Conservation (phyloP, 1,140 invertebrate species). For the Drosophila kanapiae region DNA sequence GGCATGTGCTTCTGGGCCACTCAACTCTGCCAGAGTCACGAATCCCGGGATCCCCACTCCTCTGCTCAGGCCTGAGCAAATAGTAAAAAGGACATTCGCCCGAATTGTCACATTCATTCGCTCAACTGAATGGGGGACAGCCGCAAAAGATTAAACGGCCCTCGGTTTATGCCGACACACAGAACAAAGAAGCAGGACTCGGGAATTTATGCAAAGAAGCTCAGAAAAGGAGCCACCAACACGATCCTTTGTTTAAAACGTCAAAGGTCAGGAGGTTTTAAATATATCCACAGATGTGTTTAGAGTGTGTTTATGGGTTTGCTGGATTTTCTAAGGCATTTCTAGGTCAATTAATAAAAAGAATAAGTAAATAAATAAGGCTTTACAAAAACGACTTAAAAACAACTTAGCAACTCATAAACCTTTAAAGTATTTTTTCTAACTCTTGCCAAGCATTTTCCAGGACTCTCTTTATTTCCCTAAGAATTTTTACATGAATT, state of each 20-base stretch:
- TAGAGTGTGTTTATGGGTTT: slow-evolving; percentile 1
- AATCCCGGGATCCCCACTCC: not conserved
- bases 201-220: slow-evolving; percentile 29
- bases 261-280: slow-evolving; percentile 21
- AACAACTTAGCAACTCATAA: no score
- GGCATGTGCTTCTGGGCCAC: slow-evolving; percentile 31
- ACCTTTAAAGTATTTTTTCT: not conserved
- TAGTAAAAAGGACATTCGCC: slow-evolving; percentile 67
- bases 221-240: not conserved
- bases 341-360: not conserved
- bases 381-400: no score
- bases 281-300: slow-evolving; percentile 6
- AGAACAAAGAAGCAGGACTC: slow-evolving; percentile 19
- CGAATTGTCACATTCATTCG: slow-evolving; percentile 57
- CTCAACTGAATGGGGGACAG: slow-evolving; percentile 26
- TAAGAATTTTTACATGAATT: not conserved
- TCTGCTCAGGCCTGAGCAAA: slow-evolving; percentile 27
- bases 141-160: slow-evolving; percentile 45
- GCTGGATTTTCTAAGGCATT: not conserved
- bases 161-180: slow-evolving; percentile 47
- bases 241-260: slow-evolving; percentile 26
- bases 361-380: not conserved
- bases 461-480: not conserved
- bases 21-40: slow-evolving; percentile 29
- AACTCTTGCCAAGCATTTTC: not conserved